Conservation (phyloP, 2,888 invertebrate species). For the Diloba caeruleocephala region DNA sequence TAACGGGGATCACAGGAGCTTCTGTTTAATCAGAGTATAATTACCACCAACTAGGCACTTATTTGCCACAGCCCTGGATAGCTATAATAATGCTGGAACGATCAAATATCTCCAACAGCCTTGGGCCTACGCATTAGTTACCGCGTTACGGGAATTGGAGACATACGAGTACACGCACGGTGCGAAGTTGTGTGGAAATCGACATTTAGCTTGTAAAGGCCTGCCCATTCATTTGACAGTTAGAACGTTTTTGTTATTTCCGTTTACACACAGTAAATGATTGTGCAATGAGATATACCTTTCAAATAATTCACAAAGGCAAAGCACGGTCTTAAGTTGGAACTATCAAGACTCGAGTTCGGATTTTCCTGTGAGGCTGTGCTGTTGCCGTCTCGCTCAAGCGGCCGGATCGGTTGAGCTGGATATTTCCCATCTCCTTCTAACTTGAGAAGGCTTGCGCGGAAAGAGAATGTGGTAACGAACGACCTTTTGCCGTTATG, state of each 20-base stretch:
- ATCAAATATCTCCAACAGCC: conserved; percentile 27
- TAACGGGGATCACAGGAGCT: conserved; percentile 39
- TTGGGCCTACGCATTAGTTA: conserved; percentile 25
- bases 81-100: conserved; percentile 21
- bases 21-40: conserved; percentile 47
- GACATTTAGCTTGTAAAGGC: conserved; percentile 60
- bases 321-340: conserved; percentile 84
- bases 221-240: conserved; percentile 64
- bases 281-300: conserved; percentile 82
- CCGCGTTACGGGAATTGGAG: conserved; percentile 32
- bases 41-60: conserved; percentile 33
- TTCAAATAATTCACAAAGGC: conserved; percentile 86
- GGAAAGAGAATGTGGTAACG: conserved; percentile 89
- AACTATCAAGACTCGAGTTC: conserved; percentile 87
- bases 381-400: conserved; percentile 68
- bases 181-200: conserved; percentile 45
- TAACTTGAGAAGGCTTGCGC: conserved; percentile 87
- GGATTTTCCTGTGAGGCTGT: conserved; percentile 86
- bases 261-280: conserved; percentile 74
- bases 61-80: conserved; percentile 21
- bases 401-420: conserved; percentile 54
- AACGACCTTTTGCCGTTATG: conserved; percentile 88
- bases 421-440: conserved; percentile 72
- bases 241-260: conserved; percentile 73
- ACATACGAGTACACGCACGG: conserved; percentile 43